Evolutionary conservation across 2,888 invertebrate species (phyloP), one percentile per base, ranked within the genome.

Genomic region (Nematopogon swammerdamellus): DNA sequence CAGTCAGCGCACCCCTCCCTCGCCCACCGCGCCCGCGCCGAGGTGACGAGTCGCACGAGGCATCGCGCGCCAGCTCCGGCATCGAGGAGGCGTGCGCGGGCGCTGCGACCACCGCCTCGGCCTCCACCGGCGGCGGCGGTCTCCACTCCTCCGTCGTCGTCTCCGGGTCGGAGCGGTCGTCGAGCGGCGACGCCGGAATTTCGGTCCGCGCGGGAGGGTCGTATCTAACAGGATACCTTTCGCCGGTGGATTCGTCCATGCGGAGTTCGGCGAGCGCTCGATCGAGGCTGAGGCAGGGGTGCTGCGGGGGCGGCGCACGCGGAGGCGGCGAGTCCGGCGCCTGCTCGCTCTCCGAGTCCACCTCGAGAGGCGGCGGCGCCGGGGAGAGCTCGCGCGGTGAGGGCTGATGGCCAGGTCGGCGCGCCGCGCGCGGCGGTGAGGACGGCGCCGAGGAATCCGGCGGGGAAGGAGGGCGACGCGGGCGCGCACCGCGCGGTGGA

Each of bases 161-260:
- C 44, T 75, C 67, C 43, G 65, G 64, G 20, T 65, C 63, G 46
- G 57, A 59, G 10, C 67, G 65, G 2, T 73, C 72, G 1, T 73
- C 70, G 2, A 67, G 68, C 0, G 76, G 73, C 2, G 69, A 63
- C 20, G 67, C 0, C 20, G 67, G 0, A 3, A 14, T 3, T 14
- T 36, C 36, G 11, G 36, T 4, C 14, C 36, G 8, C 36, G 36
- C 11, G 14, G 46, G 36, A 4, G n/a, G 36, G 11, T 36, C 36
- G 36, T 14, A 14, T 14, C 17, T 6, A 3, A 18, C 62, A 53
- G 86, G 80, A 63, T 87, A 88, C 57, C 86, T 79, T 60, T 88
- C 88, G 6, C 86, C 75, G 47, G 87, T 73, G 1, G 87, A 85
- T 61, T 89, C 77, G 63, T 90, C 87, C 60, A 89, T 63, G 56